phyloP scores from a whole-genome alignment of 23 tunicate genomes.

The Halocynthia aurantium region DNA sequence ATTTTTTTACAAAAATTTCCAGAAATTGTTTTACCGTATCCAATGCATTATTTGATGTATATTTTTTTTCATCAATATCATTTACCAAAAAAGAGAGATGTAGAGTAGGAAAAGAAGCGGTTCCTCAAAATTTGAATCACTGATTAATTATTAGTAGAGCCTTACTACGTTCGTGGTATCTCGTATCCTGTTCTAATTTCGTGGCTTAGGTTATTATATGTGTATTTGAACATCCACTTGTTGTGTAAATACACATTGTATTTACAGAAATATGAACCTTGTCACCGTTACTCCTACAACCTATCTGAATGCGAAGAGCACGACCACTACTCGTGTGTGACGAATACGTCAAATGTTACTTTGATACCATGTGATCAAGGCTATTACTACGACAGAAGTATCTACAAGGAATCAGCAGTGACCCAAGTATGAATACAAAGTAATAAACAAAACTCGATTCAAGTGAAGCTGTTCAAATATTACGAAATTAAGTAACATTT shows the following conservation, averaged over 20 bases:
- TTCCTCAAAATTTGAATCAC: not conserved
- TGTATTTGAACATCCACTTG: no score
- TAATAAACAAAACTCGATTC: no score
- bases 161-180: not conserved
- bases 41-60: no score
- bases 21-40: no score
- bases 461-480: no score
- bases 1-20: no score
- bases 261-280: constrained; percentile 2
- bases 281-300: constrained; percentile 29
- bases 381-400: constrained; percentile 14
- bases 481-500: no score
- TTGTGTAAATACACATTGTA: not conserved
- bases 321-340: constrained; percentile 1
- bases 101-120: not conserved
- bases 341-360: not conserved
- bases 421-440: constrained; percentile 7
- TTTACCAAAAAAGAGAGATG: not conserved
- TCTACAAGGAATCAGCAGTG: constrained; percentile 7
- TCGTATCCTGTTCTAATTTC: not conserved
- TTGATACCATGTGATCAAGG: constrained; percentile 28
- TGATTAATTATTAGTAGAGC: not conserved
- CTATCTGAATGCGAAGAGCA: constrained; percentile 9
- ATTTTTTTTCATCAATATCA: no score
- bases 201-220: no score